Base-by-base conservation (phyloP, 2,888 invertebrate genomes). In the Thera obeliscata region DNA sequence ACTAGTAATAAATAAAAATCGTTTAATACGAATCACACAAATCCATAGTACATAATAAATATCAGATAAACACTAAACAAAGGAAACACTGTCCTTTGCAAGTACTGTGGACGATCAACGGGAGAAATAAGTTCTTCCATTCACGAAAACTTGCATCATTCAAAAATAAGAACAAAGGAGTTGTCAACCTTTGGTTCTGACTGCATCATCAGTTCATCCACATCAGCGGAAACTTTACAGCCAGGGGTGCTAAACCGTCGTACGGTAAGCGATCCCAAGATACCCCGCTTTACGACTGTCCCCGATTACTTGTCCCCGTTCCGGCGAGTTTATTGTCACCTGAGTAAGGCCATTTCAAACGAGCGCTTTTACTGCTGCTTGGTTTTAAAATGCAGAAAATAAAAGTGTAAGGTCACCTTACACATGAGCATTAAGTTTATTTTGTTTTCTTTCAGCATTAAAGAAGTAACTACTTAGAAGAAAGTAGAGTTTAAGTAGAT, bases 341-440 rank as follows among this genome's bases (percentile, higher is more conserved):
- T 91, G 91, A 90, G 87, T 91, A 90, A 91, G 90, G 85, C 83
- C 80, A 85, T 90, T 89, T 77, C 77, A 76, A 82, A 84, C 81
- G 83, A 66, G 65, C 54, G 64, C 69, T 73, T 80, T 81, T 78
- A 81, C 71, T 67, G 60, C 75, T 71, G 74, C 76, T 75, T 74
- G 73, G 69, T 66, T 65, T 69, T 66, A 71, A 73, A 74, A 64
- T 66, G 59, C 61, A 62, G 64, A 61, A 58, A 65, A 65, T 61
- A 58, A 61, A 66, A 58, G 58, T 46, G 41, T 55, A 7, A 62
- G 62, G 61, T 60, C 11, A 50, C 59, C 12, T 61, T 33, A 9
- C 43, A 12, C 36, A 56, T 52, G 7, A 41, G n/a, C 33, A 63
- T 56, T 50, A 55, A 56, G 22, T 61, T 61, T 60, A 60, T 56